phyloP scores from a whole-genome alignment of 92 coral and sea anemone genomes.

The Galaxea fascicularis region DNA sequence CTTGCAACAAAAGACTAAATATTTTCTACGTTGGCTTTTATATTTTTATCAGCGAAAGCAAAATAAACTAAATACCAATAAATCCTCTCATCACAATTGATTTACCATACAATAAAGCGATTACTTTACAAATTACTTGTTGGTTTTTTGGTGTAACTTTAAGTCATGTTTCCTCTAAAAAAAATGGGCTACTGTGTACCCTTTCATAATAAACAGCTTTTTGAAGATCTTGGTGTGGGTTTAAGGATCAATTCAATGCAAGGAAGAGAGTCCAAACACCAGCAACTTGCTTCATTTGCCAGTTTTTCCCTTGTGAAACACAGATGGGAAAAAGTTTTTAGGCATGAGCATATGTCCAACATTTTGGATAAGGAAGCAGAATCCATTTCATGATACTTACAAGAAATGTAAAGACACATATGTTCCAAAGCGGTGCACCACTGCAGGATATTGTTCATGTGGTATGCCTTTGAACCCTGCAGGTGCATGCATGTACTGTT shows the following conservation, averaged over 20 bases:
- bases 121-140: too few relatives aligned
- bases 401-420: constrained; percentile 49
- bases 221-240: constrained; percentile 63
- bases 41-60: too few relatives aligned
- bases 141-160: too few relatives aligned
- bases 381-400: constrained; percentile 60
- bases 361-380: constrained; percentile 73
- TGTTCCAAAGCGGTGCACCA: constrained; percentile 49
- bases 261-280: constrained; percentile 76
- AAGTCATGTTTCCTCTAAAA: too few relatives aligned
- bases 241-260: constrained; percentile 73
- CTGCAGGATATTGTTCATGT: constrained; percentile 51
- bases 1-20: too few relatives aligned
- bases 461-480: constrained; percentile 36
- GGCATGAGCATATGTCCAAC: constrained; percentile 71
- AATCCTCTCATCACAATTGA: too few relatives aligned
- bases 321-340: too few relatives aligned
- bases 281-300: constrained; percentile 68
- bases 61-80: too few relatives aligned
- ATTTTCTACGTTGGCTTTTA: too few relatives aligned
- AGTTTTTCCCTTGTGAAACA: constrained; percentile 62
- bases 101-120: too few relatives aligned
- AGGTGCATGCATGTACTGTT: constrained; percentile 42
- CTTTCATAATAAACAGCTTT: constrained; percentile 65
- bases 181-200: constrained; percentile 79